These are phyloP conservation scores for Neostethus bicornis DNA, from an alignment of 2,797 vertebrate species.

Conservation along the genomic window DNA sequence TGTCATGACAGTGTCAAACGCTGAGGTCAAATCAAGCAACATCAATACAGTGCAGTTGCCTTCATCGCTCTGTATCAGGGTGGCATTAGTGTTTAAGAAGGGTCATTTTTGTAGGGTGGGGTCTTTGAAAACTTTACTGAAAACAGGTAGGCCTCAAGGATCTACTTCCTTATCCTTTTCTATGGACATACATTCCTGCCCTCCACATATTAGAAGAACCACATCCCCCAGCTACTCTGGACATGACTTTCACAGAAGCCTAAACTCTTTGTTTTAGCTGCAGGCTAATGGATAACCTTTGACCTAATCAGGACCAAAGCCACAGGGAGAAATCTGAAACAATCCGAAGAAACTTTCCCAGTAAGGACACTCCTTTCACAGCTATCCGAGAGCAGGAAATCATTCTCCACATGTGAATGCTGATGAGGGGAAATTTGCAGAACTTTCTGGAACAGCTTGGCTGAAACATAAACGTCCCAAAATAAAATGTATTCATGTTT, in stretches of 20 bases:
- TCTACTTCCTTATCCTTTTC: not conserved
- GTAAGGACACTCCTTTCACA: constrained; percentile 34
- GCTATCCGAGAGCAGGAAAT: constrained; percentile 18
- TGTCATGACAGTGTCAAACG: too few relatives aligned
- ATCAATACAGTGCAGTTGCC: too few relatives aligned
- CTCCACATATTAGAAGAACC: too few relatives aligned
- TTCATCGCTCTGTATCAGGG: too few relatives aligned
- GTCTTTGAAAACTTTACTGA: too few relatives aligned
- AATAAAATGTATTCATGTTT: constrained; percentile 22
- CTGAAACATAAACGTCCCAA: constrained; percentile 20
- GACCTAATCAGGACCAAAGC: constrained; percentile 48
- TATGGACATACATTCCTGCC: not conserved
- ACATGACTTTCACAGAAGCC: too few relatives aligned
- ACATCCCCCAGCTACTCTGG: too few relatives aligned
- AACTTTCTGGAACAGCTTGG: constrained; percentile 10
- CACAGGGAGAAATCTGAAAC: constrained; percentile 45
- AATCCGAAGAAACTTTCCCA: constrained; percentile 34
- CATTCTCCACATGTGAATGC: too few relatives aligned
- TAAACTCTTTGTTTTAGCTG: constrained; percentile 17
- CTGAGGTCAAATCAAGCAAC: too few relatives aligned
- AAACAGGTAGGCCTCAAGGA: too few relatives aligned
- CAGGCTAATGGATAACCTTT: constrained; percentile 33
- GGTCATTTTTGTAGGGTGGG: too few relatives aligned
- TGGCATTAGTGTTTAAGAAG: too few relatives aligned
- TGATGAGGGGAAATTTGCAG: constrained; percentile 13